Evolutionary conservation across 64 coral and sea anemone genomes (phyloP).

Genomic region (Porites australiensis): DNA sequence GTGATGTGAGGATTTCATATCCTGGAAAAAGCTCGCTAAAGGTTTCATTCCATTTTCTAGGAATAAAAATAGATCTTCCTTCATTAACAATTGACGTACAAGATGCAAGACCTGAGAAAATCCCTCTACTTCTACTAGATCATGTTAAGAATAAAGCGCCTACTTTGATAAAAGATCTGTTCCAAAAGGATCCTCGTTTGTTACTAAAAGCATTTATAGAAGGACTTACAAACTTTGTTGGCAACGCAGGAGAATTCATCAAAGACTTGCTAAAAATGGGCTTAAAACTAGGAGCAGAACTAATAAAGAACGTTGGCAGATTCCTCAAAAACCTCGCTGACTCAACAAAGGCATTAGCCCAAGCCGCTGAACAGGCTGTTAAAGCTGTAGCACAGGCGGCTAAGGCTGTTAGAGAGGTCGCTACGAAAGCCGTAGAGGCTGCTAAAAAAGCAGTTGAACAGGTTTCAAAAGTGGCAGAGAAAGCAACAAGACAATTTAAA

Average conservation of each 20-base stretch:
- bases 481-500: slow-evolving; percentile 37
- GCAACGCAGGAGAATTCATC: slow-evolving; percentile 28
- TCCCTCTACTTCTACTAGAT: slow-evolving; percentile 35
- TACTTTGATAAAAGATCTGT: slow-evolving; percentile 38
- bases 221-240: slow-evolving; percentile 61
- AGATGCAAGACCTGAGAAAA: slow-evolving; percentile 59
- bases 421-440: slow-evolving; percentile 33
- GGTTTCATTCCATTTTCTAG: slow-evolving; percentile 69
- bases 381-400: slow-evolving; percentile 34
- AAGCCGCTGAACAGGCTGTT: not conserved
- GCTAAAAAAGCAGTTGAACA: slow-evolving; percentile 18
- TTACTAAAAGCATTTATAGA: slow-evolving; percentile 70
- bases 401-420: slow-evolving; percentile 35
- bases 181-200: slow-evolving; percentile 26
- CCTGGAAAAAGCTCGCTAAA: slow-evolving; percentile 59
- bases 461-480: slow-evolving; percentile 13
- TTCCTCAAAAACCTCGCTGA: slow-evolving; percentile 60
- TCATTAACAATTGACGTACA: slow-evolving; percentile 47
- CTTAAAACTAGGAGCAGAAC: slow-evolving; percentile 36
- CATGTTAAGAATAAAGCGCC: slow-evolving; percentile 47
- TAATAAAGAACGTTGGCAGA: slow-evolving; percentile 53
- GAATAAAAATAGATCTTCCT: slow-evolving; percentile 35
- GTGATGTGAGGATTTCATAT: slow-evolving; percentile 54
- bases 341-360: slow-evolving; percentile 15
- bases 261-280: slow-evolving; percentile 58